phyloP scores from a whole-genome alignment of 2,113 vertebrate species.

The Ia io region DNA sequence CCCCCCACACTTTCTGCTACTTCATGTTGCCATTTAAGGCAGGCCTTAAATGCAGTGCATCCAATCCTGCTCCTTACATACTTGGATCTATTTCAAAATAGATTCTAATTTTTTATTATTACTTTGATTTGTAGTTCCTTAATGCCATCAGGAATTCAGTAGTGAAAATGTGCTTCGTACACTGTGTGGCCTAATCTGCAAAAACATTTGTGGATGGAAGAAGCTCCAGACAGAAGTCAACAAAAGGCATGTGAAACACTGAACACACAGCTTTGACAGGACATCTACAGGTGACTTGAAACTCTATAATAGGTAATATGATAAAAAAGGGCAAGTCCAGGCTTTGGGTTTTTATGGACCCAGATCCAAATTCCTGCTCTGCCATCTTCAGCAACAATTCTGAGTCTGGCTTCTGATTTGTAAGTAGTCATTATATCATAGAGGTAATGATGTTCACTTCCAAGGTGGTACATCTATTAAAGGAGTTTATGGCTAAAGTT shows the following conservation, averaged over 20 bases:
- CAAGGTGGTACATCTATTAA: neutral
- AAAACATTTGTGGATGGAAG: neutral
- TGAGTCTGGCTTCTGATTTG: neutral
- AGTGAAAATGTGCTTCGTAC: neutral
- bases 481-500: neutral
- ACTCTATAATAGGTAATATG: neutral
- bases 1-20: neutral
- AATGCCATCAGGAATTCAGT: neutral
- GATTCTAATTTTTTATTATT: neutral
- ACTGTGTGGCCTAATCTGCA: neutral
- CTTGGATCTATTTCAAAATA: neutral
- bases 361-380: neutral
- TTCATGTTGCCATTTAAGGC: neutral
- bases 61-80: neutral
- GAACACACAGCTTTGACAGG: neutral
- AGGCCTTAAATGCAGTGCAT: neutral
- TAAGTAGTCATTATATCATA: neutral
- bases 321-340: neutral
- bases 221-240: neutral
- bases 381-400: neutral
- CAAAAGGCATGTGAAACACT: neutral
- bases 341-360: neutral
- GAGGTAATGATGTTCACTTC: neutral
- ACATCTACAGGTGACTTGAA: neutral
- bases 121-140: neutral